Evolutionary conservation across 2,888 invertebrate species (phyloP).

Genomic region (Acrobasis consociella): DNA sequence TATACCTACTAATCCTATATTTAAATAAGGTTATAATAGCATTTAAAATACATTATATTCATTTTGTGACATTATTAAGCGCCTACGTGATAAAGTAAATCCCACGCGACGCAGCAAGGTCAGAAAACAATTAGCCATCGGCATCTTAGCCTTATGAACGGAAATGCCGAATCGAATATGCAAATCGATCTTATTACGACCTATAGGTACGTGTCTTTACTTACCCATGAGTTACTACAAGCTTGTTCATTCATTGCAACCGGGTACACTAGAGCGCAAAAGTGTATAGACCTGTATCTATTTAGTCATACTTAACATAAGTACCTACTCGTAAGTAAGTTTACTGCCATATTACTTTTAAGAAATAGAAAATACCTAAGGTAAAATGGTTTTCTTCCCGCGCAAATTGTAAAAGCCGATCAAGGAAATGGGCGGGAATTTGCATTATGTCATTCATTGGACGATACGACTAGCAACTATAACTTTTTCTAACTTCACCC

Average conservation of each 20-base stretch:
- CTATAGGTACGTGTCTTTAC: conserved; percentile 34
- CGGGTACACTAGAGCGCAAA: conserved; percentile 52
- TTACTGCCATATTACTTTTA: no score
- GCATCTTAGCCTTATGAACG: conserved; percentile 54
- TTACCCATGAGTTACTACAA: conserved; percentile 53
- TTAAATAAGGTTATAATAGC: conserved; percentile 17
- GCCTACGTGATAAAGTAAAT: conserved; percentile 45
- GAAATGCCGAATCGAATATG: conserved; percentile 77
- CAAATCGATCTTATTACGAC: conserved; percentile 63
- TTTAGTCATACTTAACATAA: background rate
- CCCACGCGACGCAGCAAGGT: conserved; percentile 70
- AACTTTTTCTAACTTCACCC: no score
- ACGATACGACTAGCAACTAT: no score
- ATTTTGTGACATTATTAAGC: conserved; percentile 52
- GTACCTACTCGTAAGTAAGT: no score
- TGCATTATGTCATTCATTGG: no score
- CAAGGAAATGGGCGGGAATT: no score
- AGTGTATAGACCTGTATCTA: conserved; percentile 31
- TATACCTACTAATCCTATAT: no score
- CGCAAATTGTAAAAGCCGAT: no score
- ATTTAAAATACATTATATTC: conserved; percentile 27
- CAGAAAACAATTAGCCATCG: conserved; percentile 61
- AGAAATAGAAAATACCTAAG: no score
- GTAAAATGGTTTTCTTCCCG: no score
- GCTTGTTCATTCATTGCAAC: conserved; percentile 73